A percentile compares a stretch with the other conserved stretches of the same genome.
Evolutionary conservation across 2,113 vertebrate species (phyloP).

Genomic region (Xiphophorus maculatus): DNA sequence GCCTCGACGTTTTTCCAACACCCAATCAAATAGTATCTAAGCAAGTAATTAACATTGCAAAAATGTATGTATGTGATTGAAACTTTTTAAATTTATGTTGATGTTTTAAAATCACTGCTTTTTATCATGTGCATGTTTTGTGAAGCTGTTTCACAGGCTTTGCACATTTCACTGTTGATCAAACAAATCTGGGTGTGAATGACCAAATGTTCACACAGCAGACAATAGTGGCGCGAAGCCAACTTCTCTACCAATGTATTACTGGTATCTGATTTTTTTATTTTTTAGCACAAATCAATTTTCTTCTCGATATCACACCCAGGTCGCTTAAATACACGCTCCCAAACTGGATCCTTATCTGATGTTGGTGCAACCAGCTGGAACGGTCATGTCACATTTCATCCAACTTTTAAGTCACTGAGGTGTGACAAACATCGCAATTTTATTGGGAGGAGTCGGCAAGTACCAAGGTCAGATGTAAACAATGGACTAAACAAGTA

Average conservation of each 20-base stretch:
- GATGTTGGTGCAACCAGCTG: background rate
- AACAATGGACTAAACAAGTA: background rate
- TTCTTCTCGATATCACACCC: background rate
- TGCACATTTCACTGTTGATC: too few relatives aligned
- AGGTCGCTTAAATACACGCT: background rate
- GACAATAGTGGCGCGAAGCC: background rate
- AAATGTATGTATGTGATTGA: background rate
- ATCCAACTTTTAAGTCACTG: background rate
- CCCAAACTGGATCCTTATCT: background rate
- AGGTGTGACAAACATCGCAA: background rate
- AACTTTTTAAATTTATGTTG: background rate
- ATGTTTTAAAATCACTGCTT: too few relatives aligned
- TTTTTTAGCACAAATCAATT: background rate
- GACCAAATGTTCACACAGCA: background rate
- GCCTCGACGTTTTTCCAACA: background rate
- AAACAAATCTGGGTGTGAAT: background rate
- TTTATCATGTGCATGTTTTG: too few relatives aligned
- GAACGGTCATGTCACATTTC: background rate
- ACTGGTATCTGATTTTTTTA: too few relatives aligned
- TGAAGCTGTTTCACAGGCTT: too few relatives aligned
- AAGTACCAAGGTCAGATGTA: background rate
- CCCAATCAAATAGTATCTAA: background rate
- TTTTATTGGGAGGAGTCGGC: background rate
- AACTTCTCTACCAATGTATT: background rate
- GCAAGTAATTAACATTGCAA: background rate